These are phyloP conservation scores for Uropsilus gracilis DNA, from an alignment of 2,113 vertebrate genomes.

Conservation along the genomic window DNA sequence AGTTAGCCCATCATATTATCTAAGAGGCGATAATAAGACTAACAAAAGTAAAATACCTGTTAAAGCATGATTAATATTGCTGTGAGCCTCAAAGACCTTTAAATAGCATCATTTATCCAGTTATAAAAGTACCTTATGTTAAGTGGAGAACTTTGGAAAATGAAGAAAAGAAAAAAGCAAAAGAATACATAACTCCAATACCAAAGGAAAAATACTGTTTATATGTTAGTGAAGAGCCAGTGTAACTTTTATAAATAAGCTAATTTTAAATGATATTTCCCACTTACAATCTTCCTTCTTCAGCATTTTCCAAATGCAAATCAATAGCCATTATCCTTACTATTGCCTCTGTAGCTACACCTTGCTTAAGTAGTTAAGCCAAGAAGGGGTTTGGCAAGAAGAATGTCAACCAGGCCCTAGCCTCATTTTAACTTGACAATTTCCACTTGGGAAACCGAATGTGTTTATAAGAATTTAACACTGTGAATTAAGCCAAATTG, in stretches of 20 bases:
- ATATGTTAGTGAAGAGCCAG: not conserved
- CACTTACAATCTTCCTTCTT: not conserved
- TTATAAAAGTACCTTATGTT: not conserved
- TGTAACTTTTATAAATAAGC: not conserved
- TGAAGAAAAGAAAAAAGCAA: not conserved
- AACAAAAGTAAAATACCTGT: constrained; percentile 35
- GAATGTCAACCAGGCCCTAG: not conserved
- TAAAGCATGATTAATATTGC: constrained; percentile 3
- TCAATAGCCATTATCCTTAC: not conserved
- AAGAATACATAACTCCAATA: not conserved
- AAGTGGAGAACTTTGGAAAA: constrained; percentile 33
- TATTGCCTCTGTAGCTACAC: not conserved
- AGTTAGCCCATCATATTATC: not conserved
- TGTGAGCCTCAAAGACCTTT: not conserved
- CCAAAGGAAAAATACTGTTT: not conserved
- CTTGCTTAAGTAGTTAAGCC: not conserved
- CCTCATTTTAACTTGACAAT: not conserved
- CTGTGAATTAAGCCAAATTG: not conserved
- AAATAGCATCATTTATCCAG: not conserved
- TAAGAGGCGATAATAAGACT: constrained; percentile 3
- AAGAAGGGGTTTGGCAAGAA: not conserved
- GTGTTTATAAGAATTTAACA: not conserved
- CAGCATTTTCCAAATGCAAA: not conserved
- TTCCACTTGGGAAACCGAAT: constrained; percentile 29
- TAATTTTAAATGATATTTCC: not conserved